Base-by-base conservation (phyloP, 2,797 vertebrate genomes). In the Semaprochilodus insignis region DNA sequence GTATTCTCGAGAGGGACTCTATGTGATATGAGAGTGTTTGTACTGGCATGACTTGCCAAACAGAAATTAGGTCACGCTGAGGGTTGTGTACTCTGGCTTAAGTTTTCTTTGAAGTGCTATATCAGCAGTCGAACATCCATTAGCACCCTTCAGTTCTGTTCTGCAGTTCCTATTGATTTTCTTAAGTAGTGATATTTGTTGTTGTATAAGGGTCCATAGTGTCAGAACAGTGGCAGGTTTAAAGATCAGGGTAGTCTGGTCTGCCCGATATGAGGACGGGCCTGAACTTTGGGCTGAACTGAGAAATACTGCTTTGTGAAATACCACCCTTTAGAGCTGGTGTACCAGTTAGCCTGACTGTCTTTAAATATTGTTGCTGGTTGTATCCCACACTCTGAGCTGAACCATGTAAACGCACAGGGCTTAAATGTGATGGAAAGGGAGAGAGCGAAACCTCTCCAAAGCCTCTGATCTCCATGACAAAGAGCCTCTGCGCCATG, bases 391-490 rank as follows among this genome's bases (percentile, higher is more conserved):
- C 48, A 25, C 23, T 72, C 6, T 7, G 44, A 70, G 21, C 40
- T 44, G 21, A 51, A 71, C 40, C 69, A 14, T 70, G 19, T 48
- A 70, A 70, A 70, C 70, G 27, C n/a, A n/a, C 66, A 25, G 71
- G 17, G 52, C 52, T 54, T 19, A 10, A 73, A 34, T 31, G 25
- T 62, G 74, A 71, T 27, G 48, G 40, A 73, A 52, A 36, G 2
- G 15, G 40, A 60, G 3, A 15, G n/a, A 52, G 69, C 5, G n/a
- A 67, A 78, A 62, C 55, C 73, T 69, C 40, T 62, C 69, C 19
- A 17, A 13, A 70, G 59, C 81, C 11, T 73, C 62, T 73, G 59
- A 76, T 85, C 78, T 85, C 71, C 78, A 77, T 70, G 25, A 86
- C 78, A 78, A 86, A 83, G 74, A 15, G n/a, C 52, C 27, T 67